Evolutionary conservation across 2,888 invertebrate species (phyloP), one percentile per base, ranked within the genome.

Genomic region (Cheilosia pagana): DNA sequence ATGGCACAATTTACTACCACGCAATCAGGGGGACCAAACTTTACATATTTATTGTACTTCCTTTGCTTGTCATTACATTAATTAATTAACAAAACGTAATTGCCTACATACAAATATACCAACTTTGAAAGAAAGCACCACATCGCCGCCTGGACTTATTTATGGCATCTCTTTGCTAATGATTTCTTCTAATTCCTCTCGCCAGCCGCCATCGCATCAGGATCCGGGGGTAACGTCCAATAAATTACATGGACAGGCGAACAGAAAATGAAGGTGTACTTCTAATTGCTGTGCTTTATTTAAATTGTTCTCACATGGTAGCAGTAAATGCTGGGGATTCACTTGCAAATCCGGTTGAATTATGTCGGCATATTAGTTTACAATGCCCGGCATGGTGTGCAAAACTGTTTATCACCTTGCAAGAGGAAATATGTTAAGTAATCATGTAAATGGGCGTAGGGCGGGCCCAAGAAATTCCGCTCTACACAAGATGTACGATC

Each of bases 221-320:
- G 39, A 39, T 39, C 25, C 50, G 41, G 23, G 23, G 53, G 19
- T 45, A 79, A 43, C 70, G 45, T 53, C 35, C 12, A 70, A 83
- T 83, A 83, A 83, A 83, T 83, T 75, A 83, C 70, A 79, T 65
- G 45, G 83, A 75, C 79, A 79, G 83, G 48, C 79, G 45, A 74
- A 79, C 83, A 83, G 79, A 74, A 75, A 83, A 83, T 79, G 83
- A 83, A 83, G 79, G 79, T 83, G 83, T 83, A 70, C 74, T 79
- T 74, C 79, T 83, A 83, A 83, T 83, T 79, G 83, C 68, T 59
- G 70, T 78, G 79, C 83, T 83, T 83, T 83, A 75, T 83, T 79
- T 79, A 83, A 83, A 79, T 79, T 79, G 83, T 83, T 83, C 79
- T 83, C 83, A 83, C 83, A 79, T 83, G 83, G 83, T 79, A 83